These are phyloP conservation scores for Priapulus caudatus DNA, from an alignment of 2,888 invertebrate species.

Conservation along the genomic window DNA sequence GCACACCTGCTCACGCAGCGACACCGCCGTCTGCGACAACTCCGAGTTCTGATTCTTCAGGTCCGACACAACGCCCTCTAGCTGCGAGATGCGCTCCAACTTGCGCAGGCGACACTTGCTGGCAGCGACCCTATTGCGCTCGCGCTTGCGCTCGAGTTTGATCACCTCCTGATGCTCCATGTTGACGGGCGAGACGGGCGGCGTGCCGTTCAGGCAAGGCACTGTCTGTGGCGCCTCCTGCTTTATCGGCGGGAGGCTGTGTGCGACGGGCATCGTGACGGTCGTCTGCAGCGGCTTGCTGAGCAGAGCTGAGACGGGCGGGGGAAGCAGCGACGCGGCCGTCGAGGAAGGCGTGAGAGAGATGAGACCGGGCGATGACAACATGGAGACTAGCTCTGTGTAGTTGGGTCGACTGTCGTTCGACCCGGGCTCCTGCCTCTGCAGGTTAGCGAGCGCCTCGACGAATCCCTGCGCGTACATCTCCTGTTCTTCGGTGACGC, in stretches of 20 bases:
- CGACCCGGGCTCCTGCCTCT: slow-evolving; percentile 18
- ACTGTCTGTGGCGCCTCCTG: slow-evolving; percentile 89
- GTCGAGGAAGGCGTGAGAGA: background rate
- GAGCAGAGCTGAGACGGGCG: too few relatives aligned
- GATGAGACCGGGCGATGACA: too few relatives aligned
- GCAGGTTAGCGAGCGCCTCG: slow-evolving; percentile 71
- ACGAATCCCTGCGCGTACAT: slow-evolving; percentile 74
- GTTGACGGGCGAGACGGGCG: slow-evolving; percentile 52
- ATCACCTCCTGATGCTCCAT: slow-evolving; percentile 91
- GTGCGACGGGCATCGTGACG: background rate
- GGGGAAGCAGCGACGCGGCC: too few relatives aligned
- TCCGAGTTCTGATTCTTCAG: slow-evolving; percentile 81
- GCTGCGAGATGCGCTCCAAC: slow-evolving; percentile 81
- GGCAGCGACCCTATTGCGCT: slow-evolving; percentile 89
- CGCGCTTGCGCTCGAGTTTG: slow-evolving; percentile 87
- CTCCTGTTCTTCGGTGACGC: slow-evolving; percentile 70
- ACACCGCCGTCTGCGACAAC: slow-evolving; percentile 65
- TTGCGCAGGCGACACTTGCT: slow-evolving; percentile 92
- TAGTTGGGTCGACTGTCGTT: background rate
- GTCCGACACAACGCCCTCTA: slow-evolving; percentile 84
- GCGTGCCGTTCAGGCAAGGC: slow-evolving; percentile 45
- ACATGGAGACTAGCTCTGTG: too few relatives aligned
- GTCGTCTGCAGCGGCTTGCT: background rate
- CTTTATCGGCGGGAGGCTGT: slow-evolving; percentile 42
- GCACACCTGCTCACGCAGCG: slow-evolving; percentile 77